phyloP scores from a whole-genome alignment of 2,888 invertebrate species.

The Mayetiola destructor region DNA sequence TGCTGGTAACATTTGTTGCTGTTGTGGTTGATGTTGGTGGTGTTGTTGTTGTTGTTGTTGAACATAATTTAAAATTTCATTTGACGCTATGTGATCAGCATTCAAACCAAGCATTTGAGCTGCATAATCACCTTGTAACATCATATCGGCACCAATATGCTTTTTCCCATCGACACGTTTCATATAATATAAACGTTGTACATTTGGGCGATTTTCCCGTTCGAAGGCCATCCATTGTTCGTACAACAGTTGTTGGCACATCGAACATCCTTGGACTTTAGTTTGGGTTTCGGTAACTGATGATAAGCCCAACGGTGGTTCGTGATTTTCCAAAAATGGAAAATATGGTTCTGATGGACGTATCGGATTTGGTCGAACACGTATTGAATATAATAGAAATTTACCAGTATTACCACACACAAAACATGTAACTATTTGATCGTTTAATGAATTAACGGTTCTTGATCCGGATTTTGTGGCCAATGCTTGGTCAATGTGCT shows the following conservation, averaged over 20 bases:
- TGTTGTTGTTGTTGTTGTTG: too few relatives aligned
- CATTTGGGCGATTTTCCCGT: constrained; percentile 66
- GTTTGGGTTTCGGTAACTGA: constrained; percentile 31
- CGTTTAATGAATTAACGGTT: neutral
- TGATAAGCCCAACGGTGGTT: constrained; percentile 58
- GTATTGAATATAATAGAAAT: constrained; percentile 43
- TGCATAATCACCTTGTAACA: constrained; percentile 81
- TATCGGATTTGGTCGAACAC: constrained; percentile 52
- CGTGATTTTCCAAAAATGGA: constrained; percentile 77
- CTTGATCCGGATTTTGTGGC: neutral
- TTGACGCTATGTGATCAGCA: constrained; percentile 37
- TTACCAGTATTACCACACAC: constrained; percentile 61
- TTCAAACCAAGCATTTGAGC: constrained; percentile 71
- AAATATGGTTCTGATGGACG: constrained; percentile 69
- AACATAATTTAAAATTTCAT: neutral
- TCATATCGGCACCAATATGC: constrained; percentile 79
- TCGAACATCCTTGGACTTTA: constrained; percentile 60
- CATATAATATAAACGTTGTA: constrained; percentile 81
- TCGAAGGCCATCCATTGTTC: constrained; percentile 77
- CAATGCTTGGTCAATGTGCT: neutral
- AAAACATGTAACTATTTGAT: constrained; percentile 37
- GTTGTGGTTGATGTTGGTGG: constrained; percentile 20
- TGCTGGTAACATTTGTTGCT: neutral
- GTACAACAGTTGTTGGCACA: constrained; percentile 71
- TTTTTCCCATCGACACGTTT: constrained; percentile 83